Conservation (phyloP, 2,888 invertebrate genomes). For the Steromphala cineraria region DNA sequence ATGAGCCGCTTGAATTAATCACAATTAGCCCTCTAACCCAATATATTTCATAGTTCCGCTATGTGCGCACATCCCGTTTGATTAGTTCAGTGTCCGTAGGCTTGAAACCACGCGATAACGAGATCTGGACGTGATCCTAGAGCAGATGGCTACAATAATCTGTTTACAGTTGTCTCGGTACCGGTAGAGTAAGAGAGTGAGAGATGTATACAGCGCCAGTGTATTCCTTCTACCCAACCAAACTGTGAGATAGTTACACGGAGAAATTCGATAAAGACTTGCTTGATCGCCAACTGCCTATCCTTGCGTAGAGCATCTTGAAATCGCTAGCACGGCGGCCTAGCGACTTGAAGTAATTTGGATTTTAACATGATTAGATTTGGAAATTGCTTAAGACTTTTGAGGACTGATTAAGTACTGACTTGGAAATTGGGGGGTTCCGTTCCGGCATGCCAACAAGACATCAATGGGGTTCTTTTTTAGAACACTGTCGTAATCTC, state of each 20-base stretch:
- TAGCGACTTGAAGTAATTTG: not conserved
- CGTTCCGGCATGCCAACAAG: too few relatives aligned
- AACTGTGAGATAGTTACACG: not conserved
- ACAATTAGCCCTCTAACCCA: not conserved
- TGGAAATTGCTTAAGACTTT: slow-evolving; percentile 5
- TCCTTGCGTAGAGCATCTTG: not conserved
- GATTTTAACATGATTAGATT: not conserved
- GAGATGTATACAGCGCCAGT: not conserved
- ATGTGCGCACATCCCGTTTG: not conserved
- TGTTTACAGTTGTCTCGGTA: not conserved
- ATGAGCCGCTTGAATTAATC: not conserved
- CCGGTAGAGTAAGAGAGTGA: not conserved
- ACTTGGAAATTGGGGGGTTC: too few relatives aligned
- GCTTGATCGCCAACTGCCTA: not conserved
- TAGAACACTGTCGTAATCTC: too few relatives aligned
- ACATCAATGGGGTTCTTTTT: too few relatives aligned
- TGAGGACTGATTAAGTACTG: not conserved
- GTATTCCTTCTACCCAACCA: not conserved
- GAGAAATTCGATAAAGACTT: not conserved
- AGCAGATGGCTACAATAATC: not conserved
- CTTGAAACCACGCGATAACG: not conserved
- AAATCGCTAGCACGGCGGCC: not conserved
- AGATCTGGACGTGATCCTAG: not conserved
- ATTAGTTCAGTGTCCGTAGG: slow-evolving; percentile 2
- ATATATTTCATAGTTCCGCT: not conserved